These are phyloP conservation scores for Drosophila pseudoananassae DNA, from an alignment of 1,140 invertebrate species.

Conservation along the genomic window DNA sequence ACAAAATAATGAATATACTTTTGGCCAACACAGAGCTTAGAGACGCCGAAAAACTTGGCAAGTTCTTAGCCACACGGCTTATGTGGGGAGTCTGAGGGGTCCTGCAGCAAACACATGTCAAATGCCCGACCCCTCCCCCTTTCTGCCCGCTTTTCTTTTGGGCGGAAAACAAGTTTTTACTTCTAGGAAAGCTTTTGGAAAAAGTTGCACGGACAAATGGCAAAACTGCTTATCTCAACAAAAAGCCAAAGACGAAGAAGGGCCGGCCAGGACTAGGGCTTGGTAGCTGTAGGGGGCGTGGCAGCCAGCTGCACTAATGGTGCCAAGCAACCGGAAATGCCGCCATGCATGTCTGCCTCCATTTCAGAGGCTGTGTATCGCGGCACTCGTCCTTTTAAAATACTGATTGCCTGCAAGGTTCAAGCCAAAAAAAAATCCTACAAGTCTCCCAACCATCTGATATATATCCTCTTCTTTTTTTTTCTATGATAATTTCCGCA, in stretches of 20 bases:
- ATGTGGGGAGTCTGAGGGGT: neutral
- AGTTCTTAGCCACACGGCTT: constrained; percentile 60
- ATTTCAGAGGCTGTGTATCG: constrained; percentile 75
- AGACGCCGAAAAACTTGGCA: constrained; percentile 72
- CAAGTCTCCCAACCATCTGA: constrained; percentile 1
- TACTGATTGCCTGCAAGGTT: constrained; percentile 67
- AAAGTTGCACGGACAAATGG: constrained; percentile 41
- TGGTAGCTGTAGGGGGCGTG: constrained; percentile 48
- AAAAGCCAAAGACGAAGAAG: constrained; percentile 62
- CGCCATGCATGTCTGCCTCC: constrained; percentile 79
- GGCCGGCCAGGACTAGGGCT: constrained; percentile 3
- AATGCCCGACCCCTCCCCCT: constrained; percentile 25
- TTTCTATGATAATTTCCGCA: constrained; percentile 80
- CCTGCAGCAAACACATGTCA: constrained; percentile 79
- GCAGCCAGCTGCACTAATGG: constrained; percentile 70
- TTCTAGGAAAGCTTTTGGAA: constrained; percentile 53
- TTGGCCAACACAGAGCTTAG: constrained; percentile 41
- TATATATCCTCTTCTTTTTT: constrained; percentile 29
- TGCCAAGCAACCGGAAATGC: constrained; percentile 80
- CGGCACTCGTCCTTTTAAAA: constrained; percentile 16
- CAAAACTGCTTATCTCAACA: constrained; percentile 80
- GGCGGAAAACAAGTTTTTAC: constrained; percentile 76
- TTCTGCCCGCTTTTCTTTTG: neutral
- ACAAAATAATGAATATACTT: constrained; percentile 79
- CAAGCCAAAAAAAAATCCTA: no score